These are phyloP conservation scores for Xyrauchen texanus DNA, from an alignment of 2,113 vertebrate genomes.

Conservation along the genomic window DNA sequence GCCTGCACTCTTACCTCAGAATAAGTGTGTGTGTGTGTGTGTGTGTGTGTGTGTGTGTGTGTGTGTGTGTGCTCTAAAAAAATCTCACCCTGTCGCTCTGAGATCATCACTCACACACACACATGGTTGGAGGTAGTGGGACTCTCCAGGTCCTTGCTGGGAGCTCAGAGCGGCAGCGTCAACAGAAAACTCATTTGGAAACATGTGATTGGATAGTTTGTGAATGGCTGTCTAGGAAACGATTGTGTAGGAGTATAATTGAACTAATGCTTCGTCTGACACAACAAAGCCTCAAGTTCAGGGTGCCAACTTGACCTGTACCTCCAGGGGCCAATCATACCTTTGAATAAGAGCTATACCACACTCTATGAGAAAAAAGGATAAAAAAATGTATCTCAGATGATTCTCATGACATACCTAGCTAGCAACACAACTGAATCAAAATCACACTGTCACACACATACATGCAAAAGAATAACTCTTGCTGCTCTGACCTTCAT, in stretches of 20 bases:
- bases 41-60: conserved; percentile 6
- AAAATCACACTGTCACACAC: not conserved
- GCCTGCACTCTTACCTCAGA: conserved; percentile 30
- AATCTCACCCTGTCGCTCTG: conserved; percentile 28
- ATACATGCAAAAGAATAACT: not conserved
- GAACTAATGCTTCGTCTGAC: not conserved
- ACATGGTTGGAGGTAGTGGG: not conserved
- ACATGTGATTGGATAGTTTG: conserved; percentile 58
- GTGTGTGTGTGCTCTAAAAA: not conserved
- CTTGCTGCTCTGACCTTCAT: too few species aligned
- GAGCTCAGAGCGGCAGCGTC: conserved; percentile 9
- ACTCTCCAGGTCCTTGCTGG: conserved; percentile 13
- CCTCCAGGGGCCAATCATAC: conserved; percentile 16
- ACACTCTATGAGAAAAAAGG: not conserved
- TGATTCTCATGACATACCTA: not conserved
- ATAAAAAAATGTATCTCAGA: not conserved
- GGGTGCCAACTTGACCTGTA: conserved; percentile 7
- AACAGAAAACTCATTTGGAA: conserved; percentile 40
- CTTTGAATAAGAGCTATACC: not conserved
- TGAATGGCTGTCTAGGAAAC: conserved; percentile 47
- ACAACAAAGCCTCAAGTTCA: conserved; percentile 17
- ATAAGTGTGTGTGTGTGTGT: conserved; percentile 17
- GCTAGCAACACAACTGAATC: not conserved
- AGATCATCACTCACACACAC: conserved; percentile 28
- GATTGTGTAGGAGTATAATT: conserved; percentile 51